Conservation (phyloP, 2,797 vertebrate genomes). For the Uromys caudimaculatus region DNA sequence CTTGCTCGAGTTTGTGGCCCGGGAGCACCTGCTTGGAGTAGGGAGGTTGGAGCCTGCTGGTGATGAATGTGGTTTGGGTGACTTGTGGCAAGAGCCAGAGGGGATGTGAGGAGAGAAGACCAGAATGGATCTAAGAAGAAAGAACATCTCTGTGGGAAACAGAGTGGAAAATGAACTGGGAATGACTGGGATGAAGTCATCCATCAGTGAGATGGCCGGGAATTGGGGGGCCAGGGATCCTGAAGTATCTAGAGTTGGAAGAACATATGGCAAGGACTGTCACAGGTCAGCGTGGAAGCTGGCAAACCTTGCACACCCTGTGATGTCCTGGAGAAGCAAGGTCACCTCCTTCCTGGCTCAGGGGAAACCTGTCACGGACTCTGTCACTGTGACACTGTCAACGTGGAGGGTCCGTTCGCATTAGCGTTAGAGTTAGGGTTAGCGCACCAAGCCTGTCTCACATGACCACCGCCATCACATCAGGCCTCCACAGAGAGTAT, state of each 20-base stretch:
- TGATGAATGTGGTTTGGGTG: not conserved
- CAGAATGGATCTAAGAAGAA: conserved; percentile 36
- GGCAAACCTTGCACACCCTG: fast-evolving
- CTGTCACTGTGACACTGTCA: not conserved
- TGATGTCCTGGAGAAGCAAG: not conserved
- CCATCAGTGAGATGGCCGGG: not conserved
- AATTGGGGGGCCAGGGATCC: not conserved
- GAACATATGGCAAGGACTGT: fast-evolving
- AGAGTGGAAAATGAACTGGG: conserved; percentile 62
- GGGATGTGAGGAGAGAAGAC: conserved; percentile 8
- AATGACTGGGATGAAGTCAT: not conserved
- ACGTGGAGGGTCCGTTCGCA: not conserved
- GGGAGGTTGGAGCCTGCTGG: not conserved
- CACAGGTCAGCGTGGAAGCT: fast-evolving
- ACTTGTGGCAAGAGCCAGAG: not conserved
- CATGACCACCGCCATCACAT: not conserved
- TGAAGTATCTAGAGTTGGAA: not conserved
- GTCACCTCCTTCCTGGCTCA: too few relatives aligned
- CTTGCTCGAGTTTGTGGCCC: fast-evolving
- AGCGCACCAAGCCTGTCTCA: fast-evolving
- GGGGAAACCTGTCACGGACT: not conserved
- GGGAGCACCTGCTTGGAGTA: not conserved
- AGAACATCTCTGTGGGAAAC: conserved; percentile 64
- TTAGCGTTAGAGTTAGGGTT: not conserved
- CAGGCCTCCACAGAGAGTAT: fast-evolving